Evolutionary conservation across 2,797 vertebrate genomes (phyloP).

Genomic region (Cuniculus paca): DNA sequence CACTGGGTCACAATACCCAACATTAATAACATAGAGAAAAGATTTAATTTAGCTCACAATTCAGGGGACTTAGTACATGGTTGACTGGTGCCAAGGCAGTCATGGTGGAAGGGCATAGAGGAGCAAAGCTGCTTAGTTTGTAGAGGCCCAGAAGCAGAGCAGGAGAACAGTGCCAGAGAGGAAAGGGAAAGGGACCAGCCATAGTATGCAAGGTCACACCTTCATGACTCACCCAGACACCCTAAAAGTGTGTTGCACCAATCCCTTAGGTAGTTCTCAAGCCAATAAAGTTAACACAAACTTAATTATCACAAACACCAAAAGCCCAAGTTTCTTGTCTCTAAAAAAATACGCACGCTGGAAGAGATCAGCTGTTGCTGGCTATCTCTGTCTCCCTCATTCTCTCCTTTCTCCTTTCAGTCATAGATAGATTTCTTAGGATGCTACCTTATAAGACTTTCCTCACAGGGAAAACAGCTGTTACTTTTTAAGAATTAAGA

Average conservation of each 20-base stretch:
- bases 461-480: not conserved
- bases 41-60: not conserved
- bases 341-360: fast-evolving
- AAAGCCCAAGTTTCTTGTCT: not conserved
- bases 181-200: not conserved
- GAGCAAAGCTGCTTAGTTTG: not conserved
- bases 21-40: not conserved
- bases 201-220: not conserved
- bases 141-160: not conserved
- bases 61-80: not conserved
- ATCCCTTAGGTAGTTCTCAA: not conserved
- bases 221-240: not conserved
- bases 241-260: not conserved
- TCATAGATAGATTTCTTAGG: not conserved
- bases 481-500: not conserved
- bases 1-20: not conserved
- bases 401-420: not conserved
- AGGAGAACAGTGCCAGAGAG: not conserved
- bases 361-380: fast-evolving
- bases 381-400: not conserved
- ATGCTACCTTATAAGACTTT: not conserved
- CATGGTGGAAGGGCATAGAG: not conserved
- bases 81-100: not conserved
- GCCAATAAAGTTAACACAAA: not conserved
- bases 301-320: not conserved